Base-by-base conservation (phyloP, 2,113 vertebrate genomes). In the Bolborhynchus lineola region DNA sequence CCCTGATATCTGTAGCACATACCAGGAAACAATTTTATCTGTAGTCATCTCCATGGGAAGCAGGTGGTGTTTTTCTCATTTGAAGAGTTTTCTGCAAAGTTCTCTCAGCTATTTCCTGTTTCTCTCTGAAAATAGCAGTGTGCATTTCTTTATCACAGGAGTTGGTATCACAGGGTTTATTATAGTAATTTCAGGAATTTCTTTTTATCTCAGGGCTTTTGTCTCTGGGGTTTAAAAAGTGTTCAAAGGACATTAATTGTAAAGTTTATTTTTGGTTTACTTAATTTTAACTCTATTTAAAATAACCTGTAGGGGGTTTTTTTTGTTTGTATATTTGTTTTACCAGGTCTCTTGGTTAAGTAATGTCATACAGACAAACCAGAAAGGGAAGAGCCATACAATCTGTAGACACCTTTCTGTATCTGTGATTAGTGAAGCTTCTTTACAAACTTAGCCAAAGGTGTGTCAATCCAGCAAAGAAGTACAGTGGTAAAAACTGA, bases 21-120 rank as follows among this genome's bases (percentile, higher is more conserved):
- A 92, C 37, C 85, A 83, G 88, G 94, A 96, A 96, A 71, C 47
- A 60, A 2, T 88, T 92, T 63, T 91, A 84, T 84, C 68, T 90
- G 23, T 47, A 8, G 47, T 91, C 69, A 55, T 65, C 83, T 84
- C 41, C 25, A 5, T 86, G 91, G 95, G 92, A 96, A 95, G 69
- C 91, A 93, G 88, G 74, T 95, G 94, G 42, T 95, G 83, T 84
- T 97, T 95, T 83, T 93, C 86, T 68, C 10, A 2, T 86, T 86
- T 70, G 35, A 39, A 75, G n/a, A 41, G 19, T 68, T 93, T 57
- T 63, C 18, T 81, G 33, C 37, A 60, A 74, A 91, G 29, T 64
- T 95, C 37, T 64, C 12, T 53, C 57, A 86, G 52, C 60, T 53
- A 74, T 92, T 96, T 96, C 88, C 88, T 94, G 21, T 93, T 97